These are phyloP conservation scores for Athene noctua DNA, from an alignment of 2,113 vertebrate genomes.

Conservation along the genomic window DNA sequence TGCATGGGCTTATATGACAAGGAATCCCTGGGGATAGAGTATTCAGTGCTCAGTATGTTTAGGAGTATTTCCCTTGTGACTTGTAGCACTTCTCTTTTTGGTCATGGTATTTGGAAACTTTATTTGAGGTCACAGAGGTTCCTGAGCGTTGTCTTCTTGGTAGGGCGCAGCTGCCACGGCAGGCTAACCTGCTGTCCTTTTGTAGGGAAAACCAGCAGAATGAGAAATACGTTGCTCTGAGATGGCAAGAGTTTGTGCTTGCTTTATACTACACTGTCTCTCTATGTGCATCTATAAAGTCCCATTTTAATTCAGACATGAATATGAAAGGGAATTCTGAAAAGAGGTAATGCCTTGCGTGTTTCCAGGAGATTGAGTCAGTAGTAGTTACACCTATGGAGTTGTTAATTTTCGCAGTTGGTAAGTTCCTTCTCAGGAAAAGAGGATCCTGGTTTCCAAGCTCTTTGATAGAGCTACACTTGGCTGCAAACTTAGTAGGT, in stretches of 20 bases:
- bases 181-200: not conserved
- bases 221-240: not conserved
- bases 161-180: not conserved
- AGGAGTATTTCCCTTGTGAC: not conserved
- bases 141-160: not conserved
- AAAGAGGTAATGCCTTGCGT: not conserved
- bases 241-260: not conserved
- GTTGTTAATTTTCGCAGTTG: not conserved
- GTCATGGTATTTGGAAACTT: not conserved
- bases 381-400: not conserved
- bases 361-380: rapidly evolving
- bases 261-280: not conserved
- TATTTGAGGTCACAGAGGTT: not conserved
- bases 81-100: not conserved
- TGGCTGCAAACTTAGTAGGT: not conserved
- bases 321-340: not conserved
- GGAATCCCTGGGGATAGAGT: not conserved
- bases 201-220: not conserved
- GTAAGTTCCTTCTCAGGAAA: not conserved
- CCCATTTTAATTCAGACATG: not conserved
- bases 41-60: not conserved
- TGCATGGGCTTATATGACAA: not conserved
- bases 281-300: not conserved
- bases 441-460: not conserved
- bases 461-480: not conserved